These are phyloP conservation scores for Drosophila lacicola DNA, from an alignment of 2,888 invertebrate genomes.

Conservation along the genomic window DNA sequence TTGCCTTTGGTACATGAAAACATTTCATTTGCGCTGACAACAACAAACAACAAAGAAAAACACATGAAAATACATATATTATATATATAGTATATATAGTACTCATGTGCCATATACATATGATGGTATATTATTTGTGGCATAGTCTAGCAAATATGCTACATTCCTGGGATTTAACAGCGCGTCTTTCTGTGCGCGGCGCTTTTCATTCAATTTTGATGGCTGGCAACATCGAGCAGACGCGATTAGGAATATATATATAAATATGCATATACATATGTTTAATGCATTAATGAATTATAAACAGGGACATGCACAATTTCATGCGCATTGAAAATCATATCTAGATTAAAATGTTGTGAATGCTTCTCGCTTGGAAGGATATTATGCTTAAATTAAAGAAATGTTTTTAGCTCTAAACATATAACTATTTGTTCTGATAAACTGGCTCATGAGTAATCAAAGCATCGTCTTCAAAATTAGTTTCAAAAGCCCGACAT, in stretches of 20 bases:
- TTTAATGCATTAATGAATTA: conserved; percentile 15
- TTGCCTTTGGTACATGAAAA: conserved; percentile 45
- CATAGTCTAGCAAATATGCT: conserved; percentile 70
- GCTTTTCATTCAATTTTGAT: conserved; percentile 73
- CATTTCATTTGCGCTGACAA: conserved; percentile 43
- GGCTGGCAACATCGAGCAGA: conserved; percentile 49
- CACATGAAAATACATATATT: conserved; percentile 30
- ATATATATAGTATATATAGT: conserved; percentile 5
- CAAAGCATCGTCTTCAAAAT: too few relatives aligned
- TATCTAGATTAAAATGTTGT: conserved; percentile 36
- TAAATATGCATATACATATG: conserved; percentile 1
- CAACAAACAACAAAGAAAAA: conserved; percentile 62
- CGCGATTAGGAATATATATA: conserved; percentile 30
- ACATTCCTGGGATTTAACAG: conserved; percentile 72
- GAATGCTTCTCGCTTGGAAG: too few relatives aligned
- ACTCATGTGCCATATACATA: conserved; percentile 11
- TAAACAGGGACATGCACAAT: conserved; percentile 32
- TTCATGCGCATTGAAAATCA: conserved; percentile 51
- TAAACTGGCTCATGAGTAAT: too few relatives aligned
- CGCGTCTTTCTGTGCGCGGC: conserved; percentile 50
- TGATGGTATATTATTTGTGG: conserved; percentile 23
- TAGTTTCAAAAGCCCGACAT: too few relatives aligned
- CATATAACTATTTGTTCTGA: too few relatives aligned
- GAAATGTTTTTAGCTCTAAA: too few relatives aligned
- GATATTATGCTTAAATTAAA: too few relatives aligned